Base-by-base conservation (phyloP, 2,888 invertebrate species). In the Tetramorium bicarinatum region DNA sequence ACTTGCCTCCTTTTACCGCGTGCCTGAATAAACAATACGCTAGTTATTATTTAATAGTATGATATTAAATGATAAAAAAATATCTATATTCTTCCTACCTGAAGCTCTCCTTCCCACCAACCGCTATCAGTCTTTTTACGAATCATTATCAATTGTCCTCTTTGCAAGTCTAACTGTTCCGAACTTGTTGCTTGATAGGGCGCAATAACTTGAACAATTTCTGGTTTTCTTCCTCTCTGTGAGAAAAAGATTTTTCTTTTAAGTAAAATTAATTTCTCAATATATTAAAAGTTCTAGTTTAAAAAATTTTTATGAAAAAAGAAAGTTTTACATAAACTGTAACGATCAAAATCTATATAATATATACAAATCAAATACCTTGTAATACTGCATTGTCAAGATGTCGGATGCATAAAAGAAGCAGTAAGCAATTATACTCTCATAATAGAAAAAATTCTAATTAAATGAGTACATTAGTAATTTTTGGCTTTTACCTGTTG, bases 101-200 rank as follows among this genome's bases (percentile, higher is more conserved):
- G 99, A 62, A 99, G 95, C 95, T 99, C 99, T 1, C 99, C 99
- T 95, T 99, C 99, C 99, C 99, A 99, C 99, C 99, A 99, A 29
- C 99, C 99, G 69, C 98, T 98, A 91, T 98, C 97, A 0, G 99
- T 98, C 94, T 99, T 99, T 95, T 99, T 99, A 34, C 99, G 96
- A n/a, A 99, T 98, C 96, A 98, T 98, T 82, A 99, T 97, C 82
- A 99, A 95, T 93, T 99, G 99, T 0, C 99, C 99, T 84, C 98
- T 97, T 89, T 97, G 97, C 49, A 99, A 95, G 21, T 98, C 97
- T 59, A 99, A 95, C 94, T 99, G 99, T 93, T 99, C 99, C 0
- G 97, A 95, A 91, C 99, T 99, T 77, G 97, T 98, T 0, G 99
- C 98, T 87, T 98, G 97, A 93, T 99, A 99, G 7, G 97, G 97